A percentile compares a stretch with the other conserved stretches of the same genome.
phyloP scores from a whole-genome alignment of 2,113 vertebrate genomes.

The Tursiops truncatus region DNA sequence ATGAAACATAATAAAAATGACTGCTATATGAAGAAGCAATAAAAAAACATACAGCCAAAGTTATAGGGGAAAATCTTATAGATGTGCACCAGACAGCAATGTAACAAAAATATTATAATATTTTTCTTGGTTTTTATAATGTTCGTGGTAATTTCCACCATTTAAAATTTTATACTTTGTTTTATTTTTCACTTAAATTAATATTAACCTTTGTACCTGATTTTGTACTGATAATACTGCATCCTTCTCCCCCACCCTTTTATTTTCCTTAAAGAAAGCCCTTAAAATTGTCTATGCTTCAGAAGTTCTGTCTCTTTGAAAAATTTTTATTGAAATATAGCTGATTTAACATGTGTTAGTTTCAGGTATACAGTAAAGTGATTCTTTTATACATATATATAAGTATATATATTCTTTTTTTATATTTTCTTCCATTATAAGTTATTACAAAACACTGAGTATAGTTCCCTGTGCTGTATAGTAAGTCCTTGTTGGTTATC shows the following conservation, averaged over 20 bases:
- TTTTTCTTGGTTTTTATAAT: not conserved
- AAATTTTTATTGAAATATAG: not conserved
- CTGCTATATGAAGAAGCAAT: not conserved
- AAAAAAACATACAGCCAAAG: not conserved
- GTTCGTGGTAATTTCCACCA: not conserved
- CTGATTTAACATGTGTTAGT: too few relatives aligned
- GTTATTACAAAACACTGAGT: too few relatives aligned
- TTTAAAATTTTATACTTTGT: not conserved
- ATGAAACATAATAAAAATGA: not conserved
- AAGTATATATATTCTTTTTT: too few relatives aligned
- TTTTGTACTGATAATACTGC: not conserved
- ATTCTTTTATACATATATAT: too few relatives aligned
- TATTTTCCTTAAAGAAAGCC: not conserved
- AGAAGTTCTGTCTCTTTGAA: not conserved
- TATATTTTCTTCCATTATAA: too few relatives aligned
- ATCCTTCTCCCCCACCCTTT: rapidly evolving
- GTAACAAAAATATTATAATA: not conserved
- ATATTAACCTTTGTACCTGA: not conserved
- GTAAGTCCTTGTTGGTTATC: too few relatives aligned
- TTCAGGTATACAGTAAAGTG: too few relatives aligned
- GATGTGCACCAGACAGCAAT: not conserved
- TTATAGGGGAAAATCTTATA: not conserved
- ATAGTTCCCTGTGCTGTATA: too few relatives aligned
- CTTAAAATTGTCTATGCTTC: not conserved
- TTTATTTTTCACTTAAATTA: not conserved